Evolutionary conservation across 2,797 vertebrate genomes (phyloP), one percentile per base, ranked within the genome.

Genomic region (Naso thynnoides): DNA sequence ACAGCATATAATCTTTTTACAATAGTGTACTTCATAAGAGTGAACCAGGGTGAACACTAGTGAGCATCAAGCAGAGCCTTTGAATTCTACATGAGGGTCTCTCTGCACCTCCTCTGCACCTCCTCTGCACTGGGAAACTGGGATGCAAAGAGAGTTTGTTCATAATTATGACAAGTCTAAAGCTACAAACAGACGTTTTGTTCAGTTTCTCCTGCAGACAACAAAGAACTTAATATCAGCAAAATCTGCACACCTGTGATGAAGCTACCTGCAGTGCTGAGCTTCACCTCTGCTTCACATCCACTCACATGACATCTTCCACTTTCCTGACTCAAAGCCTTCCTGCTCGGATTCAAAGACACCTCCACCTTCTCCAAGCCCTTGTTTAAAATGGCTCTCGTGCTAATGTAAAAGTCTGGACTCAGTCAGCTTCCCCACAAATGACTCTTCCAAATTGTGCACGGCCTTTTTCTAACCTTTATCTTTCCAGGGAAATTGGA

Each of bases 401-500:
- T 8, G 31, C 36, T 33, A 33, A 33, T 38, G 31, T 18, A 7
- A 45, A 27, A 45, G 52, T 63, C 19, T 26, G n/a, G 9, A 31
- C 10, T 10, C 13, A 24, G 33, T 24, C 27, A 54, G 23, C 29
- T 24, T 62, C 47, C 27, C 45, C 21, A 23, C 33, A 64, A 36
- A 59, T 4, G 27, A 13, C 45, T 57, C 29, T 1, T 3, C 31
- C 39, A 60, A 52, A 71, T 42, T 1, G 44, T 62, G 23, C 39
- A 0, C 2, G 1, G 45, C 47, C 60, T 48, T 42, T 63, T 63
- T 50, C 47, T 59, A 47, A 70, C 68, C 67, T 66, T 61, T 57
- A 66, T 72, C 62, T 65, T 56, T 59, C 21, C 62, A 67, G 58
- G 50, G 54, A 75, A 47, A 77, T 65, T 45, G 0, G 26, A 11